These are phyloP conservation scores for Dasyornis broadbenti DNA, from an alignment of 2,113 vertebrate species.

Conservation along the genomic window DNA sequence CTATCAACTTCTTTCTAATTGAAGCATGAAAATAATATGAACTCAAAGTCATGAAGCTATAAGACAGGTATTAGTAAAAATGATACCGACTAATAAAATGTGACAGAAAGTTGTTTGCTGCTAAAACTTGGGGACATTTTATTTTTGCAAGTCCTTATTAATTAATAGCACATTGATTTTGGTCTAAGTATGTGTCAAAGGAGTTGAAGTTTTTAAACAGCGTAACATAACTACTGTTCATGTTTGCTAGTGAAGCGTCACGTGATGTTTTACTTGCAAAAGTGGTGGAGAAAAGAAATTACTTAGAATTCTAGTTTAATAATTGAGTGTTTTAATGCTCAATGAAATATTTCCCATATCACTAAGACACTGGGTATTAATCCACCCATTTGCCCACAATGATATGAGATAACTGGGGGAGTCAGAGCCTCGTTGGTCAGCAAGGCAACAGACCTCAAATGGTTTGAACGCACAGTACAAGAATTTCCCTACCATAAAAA, in stretches of 20 bases:
- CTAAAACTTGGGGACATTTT: not conserved
- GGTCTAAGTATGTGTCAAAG: slow-evolving; percentile 33
- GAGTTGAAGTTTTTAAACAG: slow-evolving; percentile 5
- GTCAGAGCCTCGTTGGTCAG: not conserved
- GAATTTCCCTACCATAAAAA: not conserved
- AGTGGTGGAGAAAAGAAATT: not conserved
- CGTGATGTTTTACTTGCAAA: not conserved
- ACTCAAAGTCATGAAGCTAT: slow-evolving; percentile 60
- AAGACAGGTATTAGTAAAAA: slow-evolving; percentile 61
- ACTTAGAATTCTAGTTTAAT: not conserved
- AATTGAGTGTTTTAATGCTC: not conserved
- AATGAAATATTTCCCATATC: not conserved
- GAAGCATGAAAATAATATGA: slow-evolving; percentile 72
- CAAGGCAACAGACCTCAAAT: not conserved
- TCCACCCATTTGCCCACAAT: not conserved
- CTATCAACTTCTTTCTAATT: slow-evolving; percentile 66
- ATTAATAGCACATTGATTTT: slow-evolving; percentile 57
- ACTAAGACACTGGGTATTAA: not conserved
- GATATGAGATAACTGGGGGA: not conserved
- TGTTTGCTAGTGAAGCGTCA: slow-evolving; percentile 17
- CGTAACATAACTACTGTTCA: not conserved
- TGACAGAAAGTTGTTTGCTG: slow-evolving; percentile 65
- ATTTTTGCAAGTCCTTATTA: slow-evolving; percentile 45
- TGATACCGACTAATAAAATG: slow-evolving; percentile 60
- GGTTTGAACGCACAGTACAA: not conserved